Base-by-base conservation (phyloP, 2,797 vertebrate species). In the Lepilemur septentrionalis region DNA sequence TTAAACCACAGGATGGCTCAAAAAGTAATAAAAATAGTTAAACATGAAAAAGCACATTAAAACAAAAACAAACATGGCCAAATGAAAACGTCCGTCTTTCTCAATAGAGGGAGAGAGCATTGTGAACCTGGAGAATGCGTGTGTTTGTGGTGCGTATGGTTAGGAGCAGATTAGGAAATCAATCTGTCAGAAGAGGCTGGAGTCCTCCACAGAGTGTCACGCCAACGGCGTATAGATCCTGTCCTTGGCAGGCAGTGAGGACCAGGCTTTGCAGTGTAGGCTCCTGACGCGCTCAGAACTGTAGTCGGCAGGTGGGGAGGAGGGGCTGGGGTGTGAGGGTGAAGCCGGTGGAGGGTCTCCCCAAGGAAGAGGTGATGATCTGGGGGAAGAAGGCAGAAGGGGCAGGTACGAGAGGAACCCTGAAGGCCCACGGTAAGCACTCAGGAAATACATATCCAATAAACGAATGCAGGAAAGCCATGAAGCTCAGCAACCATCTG, bases 41-140 rank as follows among this genome's bases (percentile, higher is more conserved):
- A 82, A 59, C 28, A 55, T 23, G 57, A 55, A 95, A 76, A 80
- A 28, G 23, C 23, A 2, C 32, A 4, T 75, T 48, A 76, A 69
- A 82, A 76, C 46, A 65, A 65, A 94, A 76, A 41, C 15, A 72
- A 94, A 46, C 28, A 50, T 1, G 22, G 48, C 18, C 57, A 65
- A 87, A 87, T 1, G 13, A 59, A 88, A 61, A 72, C 4, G 15
- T 30, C 35, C 6, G 4, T 35, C 15, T 65, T 59, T 73, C 25
- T 67, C 28, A 6, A 57, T 0, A 50, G 72, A 89, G 72, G 30
- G 14, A 8, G 10, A 0, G 12, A 41, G 48, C 7, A 8, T 38
- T 7, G 0, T 22, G 35, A 57, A 3, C 20, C 72, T 38, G 30
- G 25, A 41, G 38, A 28, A 48, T 0, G 4, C 0, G 1, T 0